Percentiles rank a stretch among this genome's conserved stretches.
These are phyloP conservation scores for Eupithecia subfuscata DNA, from an alignment of 2,888 invertebrate species.

Conservation along the genomic window DNA sequence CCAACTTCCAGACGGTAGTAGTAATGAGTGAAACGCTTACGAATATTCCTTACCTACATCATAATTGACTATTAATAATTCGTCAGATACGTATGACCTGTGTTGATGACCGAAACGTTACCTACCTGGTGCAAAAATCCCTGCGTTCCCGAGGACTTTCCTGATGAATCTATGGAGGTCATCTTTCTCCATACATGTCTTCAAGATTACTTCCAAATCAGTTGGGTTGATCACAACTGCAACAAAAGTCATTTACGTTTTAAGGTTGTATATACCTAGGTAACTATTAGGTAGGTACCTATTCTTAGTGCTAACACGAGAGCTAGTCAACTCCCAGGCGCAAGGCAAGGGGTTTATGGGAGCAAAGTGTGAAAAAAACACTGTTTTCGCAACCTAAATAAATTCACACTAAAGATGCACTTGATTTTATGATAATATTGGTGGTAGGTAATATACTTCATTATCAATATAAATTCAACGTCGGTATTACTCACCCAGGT, in stretches of 20 bases:
- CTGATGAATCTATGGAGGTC: conserved; percentile 67
- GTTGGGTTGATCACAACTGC: conserved; percentile 65
- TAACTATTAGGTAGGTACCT: not conserved
- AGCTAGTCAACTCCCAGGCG: not conserved
- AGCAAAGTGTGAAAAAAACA: not conserved
- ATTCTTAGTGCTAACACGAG: not conserved
- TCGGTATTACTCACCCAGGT: too few species aligned
- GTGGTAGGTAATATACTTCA: too few species aligned
- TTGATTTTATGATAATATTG: too few species aligned
- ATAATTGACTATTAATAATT: not conserved
- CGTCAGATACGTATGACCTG: not conserved
- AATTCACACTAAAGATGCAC: not conserved
- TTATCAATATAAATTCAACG: too few species aligned
- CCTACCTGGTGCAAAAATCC: conserved; percentile 70
- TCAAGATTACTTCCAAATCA: conserved; percentile 69
- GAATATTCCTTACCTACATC: not conserved
- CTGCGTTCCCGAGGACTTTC: conserved; percentile 63
- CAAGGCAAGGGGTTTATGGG: not conserved
- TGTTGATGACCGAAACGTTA: too few species aligned
- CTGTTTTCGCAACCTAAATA: not conserved
- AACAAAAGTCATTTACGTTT: conserved; percentile 6
- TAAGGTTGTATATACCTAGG: not conserved
- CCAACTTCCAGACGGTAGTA: too few species aligned
- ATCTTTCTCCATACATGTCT: conserved; percentile 73
- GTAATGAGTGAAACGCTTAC: not conserved